Evolutionary conservation across 2,113 vertebrate genomes (phyloP), one percentile per base, ranked within the genome.

Genomic region (Setophaga coronata): DNA sequence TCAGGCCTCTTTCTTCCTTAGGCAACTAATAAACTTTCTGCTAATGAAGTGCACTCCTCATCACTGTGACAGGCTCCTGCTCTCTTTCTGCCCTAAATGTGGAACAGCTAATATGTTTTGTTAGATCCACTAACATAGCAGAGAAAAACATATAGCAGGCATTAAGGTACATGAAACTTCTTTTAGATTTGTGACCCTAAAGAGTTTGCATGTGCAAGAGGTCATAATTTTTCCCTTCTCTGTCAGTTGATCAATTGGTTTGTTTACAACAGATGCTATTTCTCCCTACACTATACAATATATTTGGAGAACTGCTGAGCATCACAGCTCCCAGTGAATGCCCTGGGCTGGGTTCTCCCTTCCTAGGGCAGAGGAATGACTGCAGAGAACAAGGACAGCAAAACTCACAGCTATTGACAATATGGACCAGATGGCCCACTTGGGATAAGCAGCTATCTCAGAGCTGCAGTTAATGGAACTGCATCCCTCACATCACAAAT

Each of bases 21-120:
- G 95, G 93, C 92, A 94, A 97, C 74, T 88, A 93, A 97, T 97
- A 97, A 96, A 96, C 93, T 94, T 91, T 61, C 74, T 38, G 15
- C 69, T 97, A 96, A 94, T 93, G 90, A 96, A 96, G 62, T 84
- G 84, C 51, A 80, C 73, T 95, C 64, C 95, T 96, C 87, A 96
- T 92, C 92, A 90, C 65, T 61, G 82, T 84, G 95, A 95, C 92
- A 93, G 48, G 48, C 77, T 93, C 47, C 64, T 4, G 8, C 43
- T 83, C 73, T 65, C 80, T 40, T 91, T 83, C 78, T 81, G 40
- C 62, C 57, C 74, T 80, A 77, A 92, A 87, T 28, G 62, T 56
- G 38, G 48, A 87, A 50, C 7, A 69, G 83, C 24, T 66, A 92
- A 81, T 61, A 28, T 8, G 31, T 67, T 95, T 95, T 78, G 82